Conservation (phyloP, 2,113 vertebrate genomes). For the Cyanoderma ruficeps region DNA sequence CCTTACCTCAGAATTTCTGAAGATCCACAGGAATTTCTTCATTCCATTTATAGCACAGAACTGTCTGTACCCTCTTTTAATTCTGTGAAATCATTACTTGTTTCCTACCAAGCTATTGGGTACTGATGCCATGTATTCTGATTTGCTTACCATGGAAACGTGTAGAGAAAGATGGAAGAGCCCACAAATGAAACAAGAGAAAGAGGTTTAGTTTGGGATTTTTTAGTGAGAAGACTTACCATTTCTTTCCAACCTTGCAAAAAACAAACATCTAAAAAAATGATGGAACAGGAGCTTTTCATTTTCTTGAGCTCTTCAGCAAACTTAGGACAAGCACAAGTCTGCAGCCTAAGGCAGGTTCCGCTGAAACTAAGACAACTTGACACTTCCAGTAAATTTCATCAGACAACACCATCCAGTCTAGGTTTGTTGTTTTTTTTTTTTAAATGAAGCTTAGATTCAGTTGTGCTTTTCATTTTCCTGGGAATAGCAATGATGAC, state of each 20-base stretch:
- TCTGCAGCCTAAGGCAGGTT: slow-evolving; percentile 10
- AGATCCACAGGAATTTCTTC: not conserved
- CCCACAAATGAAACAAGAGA: not conserved
- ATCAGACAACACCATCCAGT: not conserved
- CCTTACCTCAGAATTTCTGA: not conserved
- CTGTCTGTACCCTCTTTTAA: not conserved
- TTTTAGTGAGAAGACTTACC: not conserved
- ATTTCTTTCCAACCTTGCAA: not conserved
- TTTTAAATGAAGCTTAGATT: not conserved
- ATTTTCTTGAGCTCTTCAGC: not conserved
- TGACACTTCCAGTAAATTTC: not conserved
- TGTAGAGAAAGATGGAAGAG: not conserved
- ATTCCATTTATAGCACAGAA: not conserved
- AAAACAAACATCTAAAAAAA: not conserved
- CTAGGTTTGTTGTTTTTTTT: not conserved
- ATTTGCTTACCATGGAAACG: not conserved
- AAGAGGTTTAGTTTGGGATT: not conserved
- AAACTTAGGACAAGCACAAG: slow-evolving; percentile 13
- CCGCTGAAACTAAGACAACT: slow-evolving; percentile 4
- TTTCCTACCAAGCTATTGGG: not conserved
- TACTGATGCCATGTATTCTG: not conserved
- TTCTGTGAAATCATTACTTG: not conserved
- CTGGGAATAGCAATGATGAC: not conserved
- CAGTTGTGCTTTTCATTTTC: not conserved
- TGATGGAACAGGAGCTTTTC: not conserved